Evolutionary conservation across 2,113 vertebrate species (phyloP).

Genomic region (Microcebus griseorufus): DNA sequence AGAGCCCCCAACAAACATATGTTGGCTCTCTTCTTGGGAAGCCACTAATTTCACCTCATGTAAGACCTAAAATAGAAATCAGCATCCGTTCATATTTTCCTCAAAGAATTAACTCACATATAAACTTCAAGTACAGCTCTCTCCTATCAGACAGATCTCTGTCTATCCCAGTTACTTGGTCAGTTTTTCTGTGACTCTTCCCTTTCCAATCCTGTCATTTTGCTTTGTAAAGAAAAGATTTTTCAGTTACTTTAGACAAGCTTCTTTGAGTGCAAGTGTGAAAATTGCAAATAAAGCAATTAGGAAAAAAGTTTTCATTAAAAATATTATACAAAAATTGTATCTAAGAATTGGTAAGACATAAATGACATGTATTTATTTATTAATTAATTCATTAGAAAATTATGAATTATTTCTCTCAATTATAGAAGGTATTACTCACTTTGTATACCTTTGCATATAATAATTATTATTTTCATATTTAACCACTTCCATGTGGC

Average conservation of each 20-base stretch:
- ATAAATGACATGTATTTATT: not conserved
- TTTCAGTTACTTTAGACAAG: not conserved
- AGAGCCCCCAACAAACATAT: not conserved
- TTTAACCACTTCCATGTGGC: not conserved
- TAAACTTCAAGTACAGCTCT: not conserved
- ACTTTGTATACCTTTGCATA: not conserved
- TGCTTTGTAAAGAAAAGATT: not conserved
- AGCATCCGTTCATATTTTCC: not conserved
- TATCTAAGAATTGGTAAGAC: not conserved
- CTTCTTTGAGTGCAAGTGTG: not conserved
- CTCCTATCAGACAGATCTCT: not conserved
- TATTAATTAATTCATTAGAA: not conserved
- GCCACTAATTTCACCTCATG: not conserved
- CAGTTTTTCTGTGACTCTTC: not conserved
- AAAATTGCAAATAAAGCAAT: not conserved
- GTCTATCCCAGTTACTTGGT: accelerated
- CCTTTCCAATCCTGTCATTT: not conserved
- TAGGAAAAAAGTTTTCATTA: not conserved
- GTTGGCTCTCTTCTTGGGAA: not conserved
- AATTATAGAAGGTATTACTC: not conserved
- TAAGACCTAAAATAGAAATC: not conserved
- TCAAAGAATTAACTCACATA: not conserved
- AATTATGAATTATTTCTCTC: not conserved
- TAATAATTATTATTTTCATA: not conserved
- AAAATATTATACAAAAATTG: not conserved